Evolutionary conservation across 2,113 vertebrate genomes (phyloP).

Genomic region (Potamarius usumacintae): DNA sequence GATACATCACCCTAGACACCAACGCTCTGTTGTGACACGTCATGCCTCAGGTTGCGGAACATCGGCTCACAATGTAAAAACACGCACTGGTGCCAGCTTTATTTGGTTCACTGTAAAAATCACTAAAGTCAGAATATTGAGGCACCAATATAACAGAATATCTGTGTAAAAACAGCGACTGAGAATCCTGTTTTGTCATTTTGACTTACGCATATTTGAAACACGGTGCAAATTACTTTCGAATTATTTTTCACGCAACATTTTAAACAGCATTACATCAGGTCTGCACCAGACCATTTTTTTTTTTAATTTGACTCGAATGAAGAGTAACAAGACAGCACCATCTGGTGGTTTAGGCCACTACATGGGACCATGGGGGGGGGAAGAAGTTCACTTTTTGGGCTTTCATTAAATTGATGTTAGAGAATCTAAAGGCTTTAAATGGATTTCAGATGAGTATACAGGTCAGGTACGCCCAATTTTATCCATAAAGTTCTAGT

Average conservation of each 20-base stretch:
- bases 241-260: neutral
- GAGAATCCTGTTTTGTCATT: neutral
- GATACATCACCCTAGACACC: too few relatives aligned
- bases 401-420: neutral
- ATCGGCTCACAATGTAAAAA: too few relatives aligned
- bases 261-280: neutral
- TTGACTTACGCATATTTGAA: too few relatives aligned
- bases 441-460: neutral
- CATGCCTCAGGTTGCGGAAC: too few relatives aligned
- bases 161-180: too few relatives aligned
- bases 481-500: neutral
- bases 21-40: too few relatives aligned
- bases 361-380: neutral
- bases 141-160: too few relatives aligned
- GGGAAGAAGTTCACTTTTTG: neutral
- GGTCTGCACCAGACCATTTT: neutral
- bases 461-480: neutral
- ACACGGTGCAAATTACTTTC: neutral
- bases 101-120: too few relatives aligned
- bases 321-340: neutral
- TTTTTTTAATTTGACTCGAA: neutral
- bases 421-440: neutral
- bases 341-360: slow-evolving; percentile 40
- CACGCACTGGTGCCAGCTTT: too few relatives aligned
- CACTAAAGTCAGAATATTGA: too few relatives aligned